A percentile compares a stretch with the other conserved stretches of the same genome.
phyloP scores from a whole-genome alignment of 2,888 invertebrate genomes.

The Chymomyza caudatula region DNA sequence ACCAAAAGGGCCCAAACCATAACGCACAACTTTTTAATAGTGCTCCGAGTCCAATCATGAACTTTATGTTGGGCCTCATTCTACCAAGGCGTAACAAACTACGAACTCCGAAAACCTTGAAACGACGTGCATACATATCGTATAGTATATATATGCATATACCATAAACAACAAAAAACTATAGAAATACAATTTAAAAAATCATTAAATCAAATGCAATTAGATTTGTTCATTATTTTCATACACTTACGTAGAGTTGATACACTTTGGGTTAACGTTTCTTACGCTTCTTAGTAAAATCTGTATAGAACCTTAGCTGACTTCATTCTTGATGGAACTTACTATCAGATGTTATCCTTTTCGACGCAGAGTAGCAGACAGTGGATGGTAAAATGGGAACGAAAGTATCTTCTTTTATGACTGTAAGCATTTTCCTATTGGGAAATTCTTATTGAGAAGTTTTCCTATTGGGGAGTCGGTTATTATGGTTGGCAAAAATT shows the following conservation, averaged over 20 bases:
- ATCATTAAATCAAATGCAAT: background rate
- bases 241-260: background rate
- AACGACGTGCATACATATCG: background rate
- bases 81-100: background rate
- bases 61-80: background rate
- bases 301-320: too few species aligned
- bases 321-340: too few species aligned
- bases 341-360: too few species aligned
- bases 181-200: background rate
- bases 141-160: background rate
- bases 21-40: background rate
- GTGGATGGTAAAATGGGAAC: too few species aligned
- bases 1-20: conserved; percentile 43
- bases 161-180: background rate
- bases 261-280: background rate
- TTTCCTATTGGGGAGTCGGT: too few species aligned
- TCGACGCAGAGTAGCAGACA: too few species aligned
- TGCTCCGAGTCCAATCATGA: background rate
- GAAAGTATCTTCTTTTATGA: too few species aligned
- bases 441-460: too few species aligned
- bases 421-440: too few species aligned
- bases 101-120: background rate
- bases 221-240: background rate
- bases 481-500: too few species aligned
- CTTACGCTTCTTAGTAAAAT: too few species aligned